Evolutionary conservation across 1,140 invertebrate species (phyloP).

Genomic region (Calosoma granatense): DNA sequence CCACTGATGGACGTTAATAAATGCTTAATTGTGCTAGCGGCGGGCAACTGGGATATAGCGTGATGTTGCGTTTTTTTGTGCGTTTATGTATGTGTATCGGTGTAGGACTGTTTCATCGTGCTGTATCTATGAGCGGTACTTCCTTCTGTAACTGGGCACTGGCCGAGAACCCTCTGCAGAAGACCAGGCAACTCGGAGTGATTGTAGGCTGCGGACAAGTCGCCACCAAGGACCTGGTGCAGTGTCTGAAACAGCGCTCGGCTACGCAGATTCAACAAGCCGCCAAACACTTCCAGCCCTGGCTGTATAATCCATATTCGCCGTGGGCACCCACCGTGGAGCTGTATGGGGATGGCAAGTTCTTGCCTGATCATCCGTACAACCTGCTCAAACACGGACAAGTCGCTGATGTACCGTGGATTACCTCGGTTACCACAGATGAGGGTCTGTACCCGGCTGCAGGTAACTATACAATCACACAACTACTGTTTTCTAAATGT

Average conservation of each 20-base stretch:
- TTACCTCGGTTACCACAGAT: constrained; percentile 28
- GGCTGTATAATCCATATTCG: constrained; percentile 34
- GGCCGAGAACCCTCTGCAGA: constrained; percentile 40
- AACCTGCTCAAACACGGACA: constrained; percentile 38
- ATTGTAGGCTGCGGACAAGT: constrained; percentile 42
- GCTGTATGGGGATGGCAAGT: constrained; percentile 33
- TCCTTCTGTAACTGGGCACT: constrained; percentile 56
- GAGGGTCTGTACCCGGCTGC: constrained; percentile 35
- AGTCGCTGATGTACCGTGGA: constrained; percentile 32
- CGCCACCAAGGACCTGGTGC: constrained; percentile 34
- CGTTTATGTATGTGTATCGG: background rate
- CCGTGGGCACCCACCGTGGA: constrained; percentile 31
- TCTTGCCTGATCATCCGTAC: constrained; percentile 43
- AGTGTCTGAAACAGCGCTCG: constrained; percentile 43
- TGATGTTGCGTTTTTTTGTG: background rate
- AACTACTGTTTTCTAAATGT: background rate
- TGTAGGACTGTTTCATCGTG: constrained; percentile 53
- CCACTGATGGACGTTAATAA: too few relatives aligned
- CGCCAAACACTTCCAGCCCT: constrained; percentile 29
- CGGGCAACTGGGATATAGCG: too few relatives aligned
- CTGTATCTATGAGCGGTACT: constrained; percentile 70
- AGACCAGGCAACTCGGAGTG: constrained; percentile 42
- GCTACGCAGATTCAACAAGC: constrained; percentile 33
- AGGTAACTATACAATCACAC: constrained; percentile 21
- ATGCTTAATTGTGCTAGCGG: too few relatives aligned